A percentile compares a stretch with the other conserved stretches of the same genome.
Evolutionary conservation across 2,888 invertebrate species (phyloP).

Genomic region (Harpalus rufipes): DNA sequence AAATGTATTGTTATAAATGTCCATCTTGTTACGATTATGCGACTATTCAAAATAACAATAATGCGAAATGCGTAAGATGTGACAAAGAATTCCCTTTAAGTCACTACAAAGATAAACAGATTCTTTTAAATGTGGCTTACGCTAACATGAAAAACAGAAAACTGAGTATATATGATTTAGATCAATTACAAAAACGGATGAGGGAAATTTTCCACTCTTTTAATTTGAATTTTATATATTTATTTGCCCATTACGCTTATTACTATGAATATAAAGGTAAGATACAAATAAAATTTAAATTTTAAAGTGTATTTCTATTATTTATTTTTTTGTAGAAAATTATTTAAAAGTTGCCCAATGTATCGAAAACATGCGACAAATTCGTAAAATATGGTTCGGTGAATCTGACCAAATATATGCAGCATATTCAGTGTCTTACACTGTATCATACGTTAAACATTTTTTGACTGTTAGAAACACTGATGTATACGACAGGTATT

Average conservation of each 20-base stretch:
- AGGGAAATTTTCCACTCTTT: not conserved
- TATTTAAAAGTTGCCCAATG: not conserved
- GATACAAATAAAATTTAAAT: not conserved
- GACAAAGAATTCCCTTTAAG: not conserved
- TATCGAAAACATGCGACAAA: not conserved
- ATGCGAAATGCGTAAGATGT: not conserved
- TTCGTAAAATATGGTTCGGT: not conserved
- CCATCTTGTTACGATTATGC: not conserved
- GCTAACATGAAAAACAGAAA: not conserved
- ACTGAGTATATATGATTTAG: not conserved
- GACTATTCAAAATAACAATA: not conserved
- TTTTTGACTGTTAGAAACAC: not conserved
- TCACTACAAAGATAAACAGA: not conserved
- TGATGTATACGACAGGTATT: not conserved
- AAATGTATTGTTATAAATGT: conserved; percentile 8
- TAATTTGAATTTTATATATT: conserved; percentile 7
- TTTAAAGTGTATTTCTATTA: not conserved
- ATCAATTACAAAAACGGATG: not conserved
- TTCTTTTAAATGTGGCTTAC: not conserved
- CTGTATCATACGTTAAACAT: not conserved
- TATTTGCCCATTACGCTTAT: not conserved
- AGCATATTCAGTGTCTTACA: not conserved
- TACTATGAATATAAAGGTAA: not conserved
- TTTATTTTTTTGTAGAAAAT: not conserved
- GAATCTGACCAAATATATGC: not conserved